Evolutionary conservation across 2,888 invertebrate species (phyloP).

Genomic region (Apotomis capreana): DNA sequence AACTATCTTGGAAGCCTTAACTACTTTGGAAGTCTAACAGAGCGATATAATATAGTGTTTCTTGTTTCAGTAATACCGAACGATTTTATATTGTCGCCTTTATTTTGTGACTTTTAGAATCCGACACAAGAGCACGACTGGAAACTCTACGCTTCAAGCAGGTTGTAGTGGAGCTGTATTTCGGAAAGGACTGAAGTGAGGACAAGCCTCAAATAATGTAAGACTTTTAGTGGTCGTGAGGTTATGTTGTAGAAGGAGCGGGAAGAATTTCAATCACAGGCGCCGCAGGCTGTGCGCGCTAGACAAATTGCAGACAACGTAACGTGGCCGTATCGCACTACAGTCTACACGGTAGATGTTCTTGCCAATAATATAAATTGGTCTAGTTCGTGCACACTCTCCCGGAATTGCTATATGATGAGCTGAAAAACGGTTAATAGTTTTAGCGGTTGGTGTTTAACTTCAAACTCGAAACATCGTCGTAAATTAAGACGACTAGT

Average conservation of each 20-base stretch:
- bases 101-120: conserved; percentile 24
- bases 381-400: conserved; percentile 29
- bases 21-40: conserved; percentile 13
- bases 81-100: conserved; percentile 5
- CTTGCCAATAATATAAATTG: conserved; percentile 45
- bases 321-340: conserved; percentile 36
- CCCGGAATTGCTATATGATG: conserved; percentile 12
- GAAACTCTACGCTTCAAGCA: conserved; percentile 11
- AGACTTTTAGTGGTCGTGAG: conserved; percentile 35
- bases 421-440: conserved; percentile 5
- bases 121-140: background rate
- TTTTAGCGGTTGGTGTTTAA: background rate
- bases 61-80: conserved; percentile 12
- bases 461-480: background rate
- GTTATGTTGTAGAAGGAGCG: conserved; percentile 46
- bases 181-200: conserved; percentile 10
- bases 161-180: conserved; percentile 3
- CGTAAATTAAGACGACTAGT: background rate
- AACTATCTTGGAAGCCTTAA: conserved; percentile 25
- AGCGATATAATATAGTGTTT: conserved; percentile 1
- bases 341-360: conserved; percentile 29
- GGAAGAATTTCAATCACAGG: conserved; percentile 67
- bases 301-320: conserved; percentile 67
- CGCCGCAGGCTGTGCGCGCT: conserved; percentile 48
- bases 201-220: conserved; percentile 3